These are phyloP conservation scores for Pogonomyrmex californicus DNA, from an alignment of 1,140 invertebrate species.

Conservation along the genomic window DNA sequence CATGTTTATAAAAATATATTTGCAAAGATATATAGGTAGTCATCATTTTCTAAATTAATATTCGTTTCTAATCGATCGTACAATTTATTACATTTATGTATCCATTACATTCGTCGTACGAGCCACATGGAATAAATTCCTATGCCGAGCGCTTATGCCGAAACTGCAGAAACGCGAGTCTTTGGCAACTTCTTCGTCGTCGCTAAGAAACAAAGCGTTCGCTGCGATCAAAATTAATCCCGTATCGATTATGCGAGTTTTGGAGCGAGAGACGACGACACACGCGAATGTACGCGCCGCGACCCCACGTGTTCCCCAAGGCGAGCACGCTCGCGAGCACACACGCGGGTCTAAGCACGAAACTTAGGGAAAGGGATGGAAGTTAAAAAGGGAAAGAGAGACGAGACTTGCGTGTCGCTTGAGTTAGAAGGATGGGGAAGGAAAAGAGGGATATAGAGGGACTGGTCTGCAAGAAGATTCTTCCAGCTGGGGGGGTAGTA, in stretches of 20 bases:
- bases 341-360: slow-evolving; percentile 48
- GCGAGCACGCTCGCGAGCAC: slow-evolving; percentile 43
- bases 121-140: neutral
- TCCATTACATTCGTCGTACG: neutral
- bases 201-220: slow-evolving; percentile 46
- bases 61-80: neutral
- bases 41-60: neutral
- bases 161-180: neutral
- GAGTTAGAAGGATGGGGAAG: neutral
- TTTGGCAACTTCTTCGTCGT: neutral
- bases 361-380: neutral
- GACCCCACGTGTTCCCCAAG: slow-evolving; percentile 54
- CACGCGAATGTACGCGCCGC: slow-evolving; percentile 51
- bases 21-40: neutral
- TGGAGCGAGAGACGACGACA: slow-evolving; percentile 42
- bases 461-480: slow-evolving; percentile 77
- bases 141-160: neutral
- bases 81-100: neutral
- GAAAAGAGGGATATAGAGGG: slow-evolving; percentile 51
- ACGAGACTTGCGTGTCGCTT: slow-evolving; percentile 65
- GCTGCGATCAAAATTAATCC: slow-evolving; percentile 52
- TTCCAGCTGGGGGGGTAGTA: slow-evolving; percentile 72
- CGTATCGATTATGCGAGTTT: slow-evolving; percentile 63
- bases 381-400: slow-evolving; percentile 62
- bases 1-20: neutral